Percentiles rank a stretch among this genome's conserved stretches.
These are phyloP conservation scores for Palloptera scutellata DNA, from an alignment of 2,888 invertebrate species.

Conservation along the genomic window DNA sequence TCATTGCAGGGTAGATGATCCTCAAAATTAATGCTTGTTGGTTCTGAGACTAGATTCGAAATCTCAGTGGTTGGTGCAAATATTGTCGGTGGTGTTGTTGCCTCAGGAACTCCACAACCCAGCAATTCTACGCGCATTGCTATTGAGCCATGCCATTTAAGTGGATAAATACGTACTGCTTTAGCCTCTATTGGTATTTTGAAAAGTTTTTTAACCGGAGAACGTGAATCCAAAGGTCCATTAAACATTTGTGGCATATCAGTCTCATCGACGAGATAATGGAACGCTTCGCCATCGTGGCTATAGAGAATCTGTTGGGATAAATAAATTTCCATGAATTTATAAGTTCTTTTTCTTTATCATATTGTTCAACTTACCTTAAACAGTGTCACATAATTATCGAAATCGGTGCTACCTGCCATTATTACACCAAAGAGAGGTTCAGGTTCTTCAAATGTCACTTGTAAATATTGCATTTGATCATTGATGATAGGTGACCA, in stretches of 20 bases:
- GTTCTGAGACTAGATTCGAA: background rate
- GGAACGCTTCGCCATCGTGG: conserved; percentile 71
- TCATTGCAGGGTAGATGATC: conserved; percentile 68
- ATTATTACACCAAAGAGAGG: conserved; percentile 78
- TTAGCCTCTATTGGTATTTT: conserved; percentile 78
- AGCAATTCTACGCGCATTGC: conserved; percentile 77
- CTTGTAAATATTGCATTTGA: conserved; percentile 74
- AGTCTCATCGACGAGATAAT: conserved; percentile 68
- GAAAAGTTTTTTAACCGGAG: conserved; percentile 72
- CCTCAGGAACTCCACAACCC: conserved; percentile 68
- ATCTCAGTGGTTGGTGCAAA: conserved; percentile 12
- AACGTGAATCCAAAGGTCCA: conserved; percentile 72
- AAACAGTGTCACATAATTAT: conserved; percentile 82
- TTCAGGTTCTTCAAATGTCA: conserved; percentile 71
- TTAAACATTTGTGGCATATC: conserved; percentile 73
- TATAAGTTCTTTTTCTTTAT: background rate
- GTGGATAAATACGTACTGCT: conserved; percentile 75
- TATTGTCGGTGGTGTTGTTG: conserved; percentile 27
- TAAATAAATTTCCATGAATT: background rate
- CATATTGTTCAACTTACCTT: conserved; percentile 57
- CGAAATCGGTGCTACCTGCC: conserved; percentile 74
- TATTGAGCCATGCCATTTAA: conserved; percentile 77
- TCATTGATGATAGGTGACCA: conserved; percentile 75
- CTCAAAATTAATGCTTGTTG: conserved; percentile 24
- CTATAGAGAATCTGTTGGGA: conserved; percentile 68